These are phyloP conservation scores for Ascaphus truei DNA, from an alignment of 2,113 vertebrate species.

Conservation along the genomic window DNA sequence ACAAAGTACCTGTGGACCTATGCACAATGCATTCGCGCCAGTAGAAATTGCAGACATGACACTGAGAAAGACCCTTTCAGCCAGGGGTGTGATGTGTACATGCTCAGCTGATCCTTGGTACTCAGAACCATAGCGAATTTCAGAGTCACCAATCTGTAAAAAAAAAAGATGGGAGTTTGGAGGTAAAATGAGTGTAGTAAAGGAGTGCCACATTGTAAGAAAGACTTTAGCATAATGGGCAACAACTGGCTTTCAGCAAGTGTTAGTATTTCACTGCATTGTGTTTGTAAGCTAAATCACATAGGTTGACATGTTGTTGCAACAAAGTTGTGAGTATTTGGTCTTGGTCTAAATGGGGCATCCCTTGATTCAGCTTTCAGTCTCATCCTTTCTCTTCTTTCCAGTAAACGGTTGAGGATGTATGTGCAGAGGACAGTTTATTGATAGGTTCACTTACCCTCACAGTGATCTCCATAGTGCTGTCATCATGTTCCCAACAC, in stretches of 20 bases:
- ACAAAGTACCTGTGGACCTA: conserved; percentile 23
- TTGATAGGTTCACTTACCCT: conserved; percentile 15
- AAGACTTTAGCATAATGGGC: too few relatives aligned
- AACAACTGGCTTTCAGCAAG: too few relatives aligned
- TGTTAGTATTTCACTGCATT: too few relatives aligned
- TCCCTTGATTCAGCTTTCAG: too few relatives aligned
- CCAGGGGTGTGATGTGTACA: conserved; percentile 13
- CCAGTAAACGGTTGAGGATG: too few relatives aligned
- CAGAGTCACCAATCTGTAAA: conserved; percentile 2
- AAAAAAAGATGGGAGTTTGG: background rate
- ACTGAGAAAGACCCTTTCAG: conserved; percentile 13
- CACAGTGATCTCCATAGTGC: background rate
- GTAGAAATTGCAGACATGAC: background rate
- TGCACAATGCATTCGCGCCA: conserved; percentile 11
- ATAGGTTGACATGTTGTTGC: too few relatives aligned
- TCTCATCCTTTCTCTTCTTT: too few relatives aligned
- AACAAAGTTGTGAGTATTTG: too few relatives aligned
- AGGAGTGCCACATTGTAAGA: too few relatives aligned
- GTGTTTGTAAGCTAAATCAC: too few relatives aligned
- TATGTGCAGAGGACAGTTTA: too few relatives aligned
- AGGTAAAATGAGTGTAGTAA: background rate
- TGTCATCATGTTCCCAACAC: conserved; percentile 22
- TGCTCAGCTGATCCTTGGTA: conserved; percentile 1
- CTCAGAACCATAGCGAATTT: conserved; percentile 13
- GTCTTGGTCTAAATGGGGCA: too few relatives aligned